Evolutionary conservation across 2,113 vertebrate species (phyloP).

Genomic region (Eidolon helvum): DNA sequence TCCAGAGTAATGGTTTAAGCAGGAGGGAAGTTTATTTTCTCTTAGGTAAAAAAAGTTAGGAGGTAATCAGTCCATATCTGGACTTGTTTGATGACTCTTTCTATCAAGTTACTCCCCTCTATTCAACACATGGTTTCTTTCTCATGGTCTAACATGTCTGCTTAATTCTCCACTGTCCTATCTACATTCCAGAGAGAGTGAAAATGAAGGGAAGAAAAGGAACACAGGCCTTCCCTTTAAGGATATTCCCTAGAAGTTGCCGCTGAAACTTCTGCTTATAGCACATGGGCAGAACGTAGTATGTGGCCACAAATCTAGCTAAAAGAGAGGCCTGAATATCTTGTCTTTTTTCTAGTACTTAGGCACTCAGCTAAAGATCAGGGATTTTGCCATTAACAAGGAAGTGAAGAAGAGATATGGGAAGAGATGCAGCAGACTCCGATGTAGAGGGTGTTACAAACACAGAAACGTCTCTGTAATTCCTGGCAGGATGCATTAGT

Average conservation of each 20-base stretch:
- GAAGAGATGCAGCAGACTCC: neutral
- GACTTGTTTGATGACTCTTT: neutral
- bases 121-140: neutral
- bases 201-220: neutral
- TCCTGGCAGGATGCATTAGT: neutral
- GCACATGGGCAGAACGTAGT: neutral
- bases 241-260: neutral
- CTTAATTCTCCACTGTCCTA: neutral
- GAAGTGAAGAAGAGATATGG: neutral
- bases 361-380: neutral
- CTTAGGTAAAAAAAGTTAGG: neutral
- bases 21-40: neutral
- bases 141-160: neutral
- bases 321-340: neutral
- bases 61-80: neutral
- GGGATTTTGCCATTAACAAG: neutral
- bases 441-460: neutral
- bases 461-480: neutral
- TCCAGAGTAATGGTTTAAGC: neutral
- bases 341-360: neutral
- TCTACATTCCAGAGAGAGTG: neutral
- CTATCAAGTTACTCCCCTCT: neutral
- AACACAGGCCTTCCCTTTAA: neutral
- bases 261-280: neutral
- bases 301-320: neutral